Evolutionary conservation across 2,888 invertebrate species (phyloP).

Genomic region (Dichetophora obliterata): DNA sequence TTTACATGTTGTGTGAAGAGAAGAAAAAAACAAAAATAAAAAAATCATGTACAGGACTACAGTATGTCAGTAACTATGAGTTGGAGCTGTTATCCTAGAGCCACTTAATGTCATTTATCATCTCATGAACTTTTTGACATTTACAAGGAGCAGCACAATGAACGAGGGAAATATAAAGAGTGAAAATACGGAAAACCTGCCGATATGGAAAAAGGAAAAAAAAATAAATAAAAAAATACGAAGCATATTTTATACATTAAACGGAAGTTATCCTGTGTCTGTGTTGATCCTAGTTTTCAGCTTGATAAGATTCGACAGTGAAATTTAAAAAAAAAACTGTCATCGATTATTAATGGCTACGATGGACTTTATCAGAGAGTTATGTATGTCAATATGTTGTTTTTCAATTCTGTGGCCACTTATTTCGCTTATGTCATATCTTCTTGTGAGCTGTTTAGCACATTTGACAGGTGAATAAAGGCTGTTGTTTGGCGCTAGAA

Average conservation of each 20-base stretch:
- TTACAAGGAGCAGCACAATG: slow-evolving; percentile 43
- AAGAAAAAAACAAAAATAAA: background rate
- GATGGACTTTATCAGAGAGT: slow-evolving; percentile 55
- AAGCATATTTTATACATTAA: slow-evolving; percentile 44
- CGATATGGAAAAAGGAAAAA: slow-evolving; percentile 23
- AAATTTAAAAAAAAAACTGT: slow-evolving; percentile 4
- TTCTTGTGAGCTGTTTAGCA: slow-evolving; percentile 60
- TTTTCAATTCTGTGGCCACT: background rate
- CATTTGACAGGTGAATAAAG: slow-evolving; percentile 63
- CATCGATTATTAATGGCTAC: slow-evolving; percentile 61
- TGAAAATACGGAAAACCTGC: slow-evolving; percentile 23
- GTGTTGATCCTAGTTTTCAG: slow-evolving; percentile 1
- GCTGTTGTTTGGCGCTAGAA: slow-evolving; percentile 55
- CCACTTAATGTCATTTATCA: slow-evolving; percentile 60
- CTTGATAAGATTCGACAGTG: slow-evolving; percentile 33
- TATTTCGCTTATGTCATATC: slow-evolving; percentile 20
- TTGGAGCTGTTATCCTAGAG: slow-evolving; percentile 35
- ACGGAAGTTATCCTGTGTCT: slow-evolving; percentile 19
- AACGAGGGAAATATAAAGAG: background rate
- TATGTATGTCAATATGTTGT: background rate
- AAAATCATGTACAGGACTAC: background rate
- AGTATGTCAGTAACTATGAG: background rate
- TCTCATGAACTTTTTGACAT: slow-evolving; percentile 60
- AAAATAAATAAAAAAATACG: background rate
- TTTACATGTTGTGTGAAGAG: background rate